Evolutionary conservation across 2,888 invertebrate species (phyloP).

Genomic region (Chymomyza procnemis): DNA sequence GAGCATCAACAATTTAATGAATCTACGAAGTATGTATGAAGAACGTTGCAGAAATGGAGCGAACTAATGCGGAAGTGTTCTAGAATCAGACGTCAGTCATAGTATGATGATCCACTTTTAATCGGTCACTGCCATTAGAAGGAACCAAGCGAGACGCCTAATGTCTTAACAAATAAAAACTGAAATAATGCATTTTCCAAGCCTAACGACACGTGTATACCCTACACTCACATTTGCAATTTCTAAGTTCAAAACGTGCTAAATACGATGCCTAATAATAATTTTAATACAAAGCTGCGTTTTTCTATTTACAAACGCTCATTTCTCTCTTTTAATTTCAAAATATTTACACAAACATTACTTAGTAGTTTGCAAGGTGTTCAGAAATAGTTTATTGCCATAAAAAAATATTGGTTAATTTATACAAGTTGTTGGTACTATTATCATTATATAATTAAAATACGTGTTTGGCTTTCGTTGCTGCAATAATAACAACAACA

Average conservation of each 20-base stretch:
- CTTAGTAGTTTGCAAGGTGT: not conserved
- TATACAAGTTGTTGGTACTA: not conserved
- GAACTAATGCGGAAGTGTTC: not conserved
- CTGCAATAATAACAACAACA: not conserved
- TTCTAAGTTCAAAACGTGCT: not conserved
- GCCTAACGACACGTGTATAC: not conserved
- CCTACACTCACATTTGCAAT: not conserved
- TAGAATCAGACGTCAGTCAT: not conserved
- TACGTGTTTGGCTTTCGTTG: not conserved
- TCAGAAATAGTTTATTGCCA: not conserved
- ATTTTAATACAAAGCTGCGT: not conserved
- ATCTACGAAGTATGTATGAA: not conserved
- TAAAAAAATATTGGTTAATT: not conserved
- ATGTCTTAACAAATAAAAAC: not conserved
- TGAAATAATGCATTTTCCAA: not conserved
- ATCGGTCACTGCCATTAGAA: slow-evolving; percentile 1
- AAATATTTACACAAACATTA: not conserved
- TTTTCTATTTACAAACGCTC: not conserved
- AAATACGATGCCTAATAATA: not conserved
- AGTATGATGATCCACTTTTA: not conserved
- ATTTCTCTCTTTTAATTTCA: not conserved
- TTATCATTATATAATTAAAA: not conserved
- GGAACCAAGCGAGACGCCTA: not conserved
- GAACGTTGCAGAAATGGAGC: not conserved
- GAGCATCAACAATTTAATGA: not conserved